Evolutionary conservation across 2,113 vertebrate genomes (phyloP).

Genomic region (Sakesphorus luctuosus): DNA sequence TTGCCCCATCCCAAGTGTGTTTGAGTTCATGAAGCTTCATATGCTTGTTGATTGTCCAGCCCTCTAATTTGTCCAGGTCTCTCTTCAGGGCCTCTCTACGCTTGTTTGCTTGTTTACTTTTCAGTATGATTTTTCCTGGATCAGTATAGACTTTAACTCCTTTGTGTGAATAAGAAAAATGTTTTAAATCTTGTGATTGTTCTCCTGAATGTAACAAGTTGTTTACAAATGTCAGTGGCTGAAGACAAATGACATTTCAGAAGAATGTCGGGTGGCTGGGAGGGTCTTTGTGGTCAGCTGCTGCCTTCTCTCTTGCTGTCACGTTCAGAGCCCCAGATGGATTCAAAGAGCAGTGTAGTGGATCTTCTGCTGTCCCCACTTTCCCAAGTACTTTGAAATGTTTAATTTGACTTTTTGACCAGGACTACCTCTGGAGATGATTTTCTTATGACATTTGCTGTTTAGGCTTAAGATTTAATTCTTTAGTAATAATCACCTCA

Average conservation of each 20-base stretch:
- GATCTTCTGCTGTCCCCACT: neutral
- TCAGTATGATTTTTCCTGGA: neutral
- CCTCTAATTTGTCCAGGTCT: neutral
- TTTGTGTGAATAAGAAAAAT: neutral
- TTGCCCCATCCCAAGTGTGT: neutral
- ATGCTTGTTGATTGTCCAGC: neutral
- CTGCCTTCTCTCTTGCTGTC: neutral
- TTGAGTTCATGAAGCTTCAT: neutral
- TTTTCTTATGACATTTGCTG: neutral
- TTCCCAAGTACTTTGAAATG: neutral
- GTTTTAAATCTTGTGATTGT: conserved; percentile 6
- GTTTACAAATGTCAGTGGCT: neutral
- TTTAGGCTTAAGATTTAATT: neutral
- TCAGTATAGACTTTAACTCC: neutral
- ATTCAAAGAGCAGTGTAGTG: neutral
- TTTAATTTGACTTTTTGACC: neutral
- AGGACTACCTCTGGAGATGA: neutral
- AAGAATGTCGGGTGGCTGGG: neutral
- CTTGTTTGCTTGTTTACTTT: neutral
- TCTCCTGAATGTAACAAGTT: neutral
- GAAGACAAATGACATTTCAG: neutral
- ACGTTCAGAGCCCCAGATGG: neutral
- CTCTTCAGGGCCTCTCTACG: neutral
- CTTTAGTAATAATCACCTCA: neutral
- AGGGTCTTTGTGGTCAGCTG: neutral